Base-by-base conservation (phyloP, 2,113 vertebrate genomes). In the Holacanthus passer region DNA sequence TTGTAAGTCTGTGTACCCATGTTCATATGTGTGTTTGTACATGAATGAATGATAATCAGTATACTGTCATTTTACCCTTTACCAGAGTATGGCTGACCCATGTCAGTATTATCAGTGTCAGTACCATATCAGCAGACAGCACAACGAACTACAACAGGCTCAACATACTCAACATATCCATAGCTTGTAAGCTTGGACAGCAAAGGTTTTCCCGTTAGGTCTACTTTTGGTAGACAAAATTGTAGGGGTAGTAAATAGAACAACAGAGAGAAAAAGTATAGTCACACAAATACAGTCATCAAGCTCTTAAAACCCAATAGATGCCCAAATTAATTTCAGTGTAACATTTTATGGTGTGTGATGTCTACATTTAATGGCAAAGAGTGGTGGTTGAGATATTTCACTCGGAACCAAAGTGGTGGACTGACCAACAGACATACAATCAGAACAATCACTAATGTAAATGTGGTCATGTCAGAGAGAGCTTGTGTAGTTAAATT, bases 61-160 rank as follows among this genome's bases (percentile, higher is more conserved):
- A 19, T 52, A 20, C n/a, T 70, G 39, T 77, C 29, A 55, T 58
- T 48, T 35, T 71, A 73, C 60, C 81, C 66, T 83, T 83, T 77
- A 41, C 9, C 47, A 59, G 67, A 59, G 43, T 59, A 52, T 72
- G 73, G 29, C 24, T n/a, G n/a, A n/a, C 66, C 12, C 39, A 64
- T 58, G 31, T 64, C 22, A 22, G 56, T 11, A 2, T 32, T 77
- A 29, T 19, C 41, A 73, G 69, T 45, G 68, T 64, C 35, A 35
- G 17, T 14, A 22, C 41, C 41, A 67, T 43, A n/a, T 27, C 13
- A 41, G 62, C 37, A 41, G 53, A 60, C 62, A 22, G 17, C 47
- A 63, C 13, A 27, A 63, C 56, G 55, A 74, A 4, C 24, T 9
- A 32, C 55, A 72, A 59, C 19, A 32, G 3, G 69, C 22, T 27